A percentile compares a stretch with the other conserved stretches of the same genome.
phyloP scores from a whole-genome alignment of 1,140 invertebrate genomes.

The Bombus vancouverensis region DNA sequence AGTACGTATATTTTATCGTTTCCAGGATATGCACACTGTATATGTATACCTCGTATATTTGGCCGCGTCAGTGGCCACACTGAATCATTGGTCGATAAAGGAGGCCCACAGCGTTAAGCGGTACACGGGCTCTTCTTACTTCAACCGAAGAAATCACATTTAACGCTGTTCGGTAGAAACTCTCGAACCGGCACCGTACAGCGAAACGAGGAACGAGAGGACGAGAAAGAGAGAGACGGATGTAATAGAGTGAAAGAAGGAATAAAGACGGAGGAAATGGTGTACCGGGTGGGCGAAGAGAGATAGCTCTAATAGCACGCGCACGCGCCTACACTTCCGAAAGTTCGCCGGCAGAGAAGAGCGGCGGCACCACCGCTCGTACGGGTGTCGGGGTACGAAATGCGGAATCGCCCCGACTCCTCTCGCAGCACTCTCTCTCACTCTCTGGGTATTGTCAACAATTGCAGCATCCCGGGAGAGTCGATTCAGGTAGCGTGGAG shows the following conservation, averaged over 20 bases:
- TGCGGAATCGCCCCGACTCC: constrained; percentile 68
- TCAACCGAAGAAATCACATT: constrained; percentile 42
- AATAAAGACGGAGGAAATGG: not conserved
- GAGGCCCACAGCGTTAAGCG: not conserved
- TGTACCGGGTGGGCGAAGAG: not conserved
- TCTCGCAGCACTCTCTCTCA: constrained; percentile 58
- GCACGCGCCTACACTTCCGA: constrained; percentile 58
- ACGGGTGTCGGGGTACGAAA: constrained; percentile 74
- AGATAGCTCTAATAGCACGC: constrained; percentile 25
- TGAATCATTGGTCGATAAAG: not conserved
- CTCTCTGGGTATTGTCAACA: constrained; percentile 76
- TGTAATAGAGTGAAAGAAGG: not conserved
- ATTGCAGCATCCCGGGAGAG: constrained; percentile 77
- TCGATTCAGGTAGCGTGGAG: constrained; percentile 71
- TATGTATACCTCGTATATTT: not conserved
- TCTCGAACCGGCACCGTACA: constrained; percentile 22
- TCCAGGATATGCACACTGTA: not conserved
- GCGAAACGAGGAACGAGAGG: not conserved
- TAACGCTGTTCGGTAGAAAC: constrained; percentile 41
- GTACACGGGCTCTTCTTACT: constrained; percentile 24
- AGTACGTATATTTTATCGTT: not conserved
- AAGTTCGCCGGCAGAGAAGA: constrained; percentile 18
- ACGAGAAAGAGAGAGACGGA: not conserved
- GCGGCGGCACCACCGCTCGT: constrained; percentile 61
- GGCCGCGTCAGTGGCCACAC: not conserved